Percentiles rank a stretch among this genome's conserved stretches.
These are phyloP conservation scores for Argynnis bischoffii DNA, from an alignment of 2,888 invertebrate genomes.

Conservation along the genomic window DNA sequence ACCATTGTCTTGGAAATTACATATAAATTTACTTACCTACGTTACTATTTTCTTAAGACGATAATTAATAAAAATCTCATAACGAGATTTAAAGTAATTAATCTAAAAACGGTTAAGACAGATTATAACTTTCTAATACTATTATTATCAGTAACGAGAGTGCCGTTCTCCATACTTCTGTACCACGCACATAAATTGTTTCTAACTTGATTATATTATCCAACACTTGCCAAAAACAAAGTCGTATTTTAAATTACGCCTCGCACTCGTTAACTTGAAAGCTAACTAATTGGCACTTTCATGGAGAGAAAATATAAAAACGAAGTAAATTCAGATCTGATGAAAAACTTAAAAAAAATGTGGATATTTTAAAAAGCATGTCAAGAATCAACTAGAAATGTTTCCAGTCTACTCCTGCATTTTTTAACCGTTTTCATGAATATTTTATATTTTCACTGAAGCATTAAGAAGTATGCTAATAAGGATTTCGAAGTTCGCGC, in stretches of 20 bases:
- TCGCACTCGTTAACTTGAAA: slow-evolving; percentile 2
- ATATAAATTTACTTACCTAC: too few relatives aligned
- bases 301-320: slow-evolving; percentile 2
- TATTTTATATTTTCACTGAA: slow-evolving; percentile 30
- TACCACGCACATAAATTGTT: slow-evolving; percentile 3
- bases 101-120: too few relatives aligned
- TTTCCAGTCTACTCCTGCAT: slow-evolving; percentile 15
- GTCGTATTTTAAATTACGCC: slow-evolving; percentile 4
- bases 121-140: too few relatives aligned
- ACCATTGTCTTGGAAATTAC: background rate
- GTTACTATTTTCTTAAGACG: too few relatives aligned
- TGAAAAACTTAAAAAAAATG: background rate
- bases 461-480: slow-evolving; percentile 35
- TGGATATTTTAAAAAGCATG: slow-evolving; percentile 3
- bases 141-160: too few relatives aligned
- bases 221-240: slow-evolving; percentile 7
- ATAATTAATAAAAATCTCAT: too few relatives aligned
- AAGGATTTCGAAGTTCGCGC: slow-evolving; percentile 11
- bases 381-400: background rate
- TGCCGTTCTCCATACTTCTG: too few relatives aligned
- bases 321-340: too few relatives aligned
- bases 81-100: too few relatives aligned
- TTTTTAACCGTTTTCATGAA: slow-evolving; percentile 32
- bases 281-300: slow-evolving; percentile 6
- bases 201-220: slow-evolving; percentile 7